Evolutionary conservation across 2,888 invertebrate genomes (phyloP).

Genomic region (Drosophila borborema): DNA sequence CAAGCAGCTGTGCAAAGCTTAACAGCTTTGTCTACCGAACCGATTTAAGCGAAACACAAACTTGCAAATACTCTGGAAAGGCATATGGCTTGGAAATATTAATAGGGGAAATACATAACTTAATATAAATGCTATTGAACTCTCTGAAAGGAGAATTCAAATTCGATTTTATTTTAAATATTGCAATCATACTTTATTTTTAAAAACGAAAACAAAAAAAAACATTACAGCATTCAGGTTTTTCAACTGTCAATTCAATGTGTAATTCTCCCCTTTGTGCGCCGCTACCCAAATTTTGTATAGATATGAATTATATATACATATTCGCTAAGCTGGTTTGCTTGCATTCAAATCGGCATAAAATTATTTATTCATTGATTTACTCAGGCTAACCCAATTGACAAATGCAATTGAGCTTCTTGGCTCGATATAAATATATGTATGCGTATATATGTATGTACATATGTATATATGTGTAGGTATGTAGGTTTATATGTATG

Average conservation of each 20-base stretch:
- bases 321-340: conserved; percentile 9
- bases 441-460: neutral
- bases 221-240: neutral
- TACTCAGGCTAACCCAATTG: conserved; percentile 15
- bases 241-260: neutral
- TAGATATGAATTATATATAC: neutral
- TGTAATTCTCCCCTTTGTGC: too few species aligned
- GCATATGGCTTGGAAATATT: neutral
- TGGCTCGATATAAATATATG: neutral
- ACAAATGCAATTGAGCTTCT: neutral
- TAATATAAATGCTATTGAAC: neutral
- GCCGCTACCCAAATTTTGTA: neutral
- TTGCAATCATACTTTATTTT: neutral
- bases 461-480: neutral
- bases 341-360: conserved; percentile 8
- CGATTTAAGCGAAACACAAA: neutral
- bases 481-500: neutral
- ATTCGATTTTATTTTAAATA: neutral
- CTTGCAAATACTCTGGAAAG: conserved; percentile 20
- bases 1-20: conserved; percentile 13
- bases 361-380: conserved; percentile 31
- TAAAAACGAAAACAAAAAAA: neutral
- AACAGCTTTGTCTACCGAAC: neutral
- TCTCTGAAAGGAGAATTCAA: neutral
- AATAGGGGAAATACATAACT: conserved; percentile 4